A percentile compares a stretch with the other conserved stretches of the same genome.
Conservation (phyloP, 2,888 invertebrate genomes). For the Scrobipalpa costella region DNA sequence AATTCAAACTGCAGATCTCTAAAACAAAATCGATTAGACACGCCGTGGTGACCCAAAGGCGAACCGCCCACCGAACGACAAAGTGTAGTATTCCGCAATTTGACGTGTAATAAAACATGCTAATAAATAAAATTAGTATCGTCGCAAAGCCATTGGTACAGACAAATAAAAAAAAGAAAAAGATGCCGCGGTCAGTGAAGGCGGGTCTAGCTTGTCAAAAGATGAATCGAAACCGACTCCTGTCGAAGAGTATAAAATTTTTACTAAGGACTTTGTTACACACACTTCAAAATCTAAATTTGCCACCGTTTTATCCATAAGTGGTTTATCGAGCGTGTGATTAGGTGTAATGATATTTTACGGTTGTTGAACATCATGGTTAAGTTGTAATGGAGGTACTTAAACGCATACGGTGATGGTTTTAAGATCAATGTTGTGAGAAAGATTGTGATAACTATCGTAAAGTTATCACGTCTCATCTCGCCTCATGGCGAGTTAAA, state of each 20-base stretch:
- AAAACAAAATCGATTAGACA: conserved; percentile 61
- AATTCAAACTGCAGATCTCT: conserved; percentile 36
- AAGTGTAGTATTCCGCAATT: conserved; percentile 62
- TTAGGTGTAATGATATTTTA: conserved; percentile 44
- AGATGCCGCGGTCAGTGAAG: conserved; percentile 47
- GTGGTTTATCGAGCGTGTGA: conserved; percentile 54
- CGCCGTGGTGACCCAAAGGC: conserved; percentile 48
- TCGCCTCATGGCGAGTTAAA: conserved; percentile 6
- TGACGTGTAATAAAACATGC: conserved; percentile 64
- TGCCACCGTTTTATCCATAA: conserved; percentile 41
- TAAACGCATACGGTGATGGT: conserved; percentile 13
- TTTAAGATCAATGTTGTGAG: conserved; percentile 18
- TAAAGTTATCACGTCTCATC: conserved; percentile 21
- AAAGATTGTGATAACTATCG: conserved; percentile 7
- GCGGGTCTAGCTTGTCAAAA: conserved; percentile 41
- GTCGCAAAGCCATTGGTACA: conserved; percentile 38
- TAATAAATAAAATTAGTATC: conserved; percentile 78
- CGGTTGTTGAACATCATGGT: conserved; percentile 34
- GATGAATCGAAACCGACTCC: conserved; percentile 28
- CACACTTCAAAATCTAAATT: conserved; percentile 30
- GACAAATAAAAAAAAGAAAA: conserved; percentile 51
- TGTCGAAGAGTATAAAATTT: conserved; percentile 26
- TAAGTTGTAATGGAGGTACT: conserved; percentile 23
- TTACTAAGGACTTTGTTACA: conserved; percentile 36
- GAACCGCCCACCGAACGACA: conserved; percentile 54